phyloP scores from a whole-genome alignment of 2,888 invertebrate species.

The Athripsodes cinereus region DNA sequence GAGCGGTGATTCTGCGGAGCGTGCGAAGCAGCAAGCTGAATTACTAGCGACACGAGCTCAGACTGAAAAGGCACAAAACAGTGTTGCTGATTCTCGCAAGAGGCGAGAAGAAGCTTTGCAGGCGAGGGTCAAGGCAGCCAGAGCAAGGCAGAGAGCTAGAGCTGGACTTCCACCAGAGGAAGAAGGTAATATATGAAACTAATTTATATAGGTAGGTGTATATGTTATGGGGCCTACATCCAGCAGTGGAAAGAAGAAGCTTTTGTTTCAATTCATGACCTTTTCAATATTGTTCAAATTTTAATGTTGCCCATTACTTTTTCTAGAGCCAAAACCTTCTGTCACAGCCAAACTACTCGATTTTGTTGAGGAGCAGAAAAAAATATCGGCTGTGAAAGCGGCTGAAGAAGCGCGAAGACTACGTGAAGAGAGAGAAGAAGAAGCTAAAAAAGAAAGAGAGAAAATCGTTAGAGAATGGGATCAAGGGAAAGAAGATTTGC shows the following conservation, averaged over 20 bases:
- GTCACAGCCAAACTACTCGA: conserved; percentile 39
- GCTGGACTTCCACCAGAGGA: conserved; percentile 65
- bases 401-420: conserved; percentile 39
- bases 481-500: conserved; percentile 54
- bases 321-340: conserved; percentile 35
- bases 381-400: conserved; percentile 44
- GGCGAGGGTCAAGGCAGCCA: conserved; percentile 65
- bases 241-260: too few species aligned
- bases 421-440: conserved; percentile 44
- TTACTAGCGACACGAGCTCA: conserved; percentile 64
- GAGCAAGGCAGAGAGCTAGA: conserved; percentile 64
- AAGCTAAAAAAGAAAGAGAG: conserved; percentile 47
- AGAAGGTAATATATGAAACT: conserved; percentile 5
- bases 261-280: too few species aligned
- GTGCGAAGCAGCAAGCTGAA: conserved; percentile 74
- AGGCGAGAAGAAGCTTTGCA: conserved; percentile 62
- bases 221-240: too few species aligned
- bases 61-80: conserved; percentile 62
- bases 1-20: conserved; percentile 75
- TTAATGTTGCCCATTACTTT: neutral
- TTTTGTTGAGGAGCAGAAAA: conserved; percentile 46
- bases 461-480: conserved; percentile 66
- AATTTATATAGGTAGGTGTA: too few species aligned
- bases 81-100: conserved; percentile 54
- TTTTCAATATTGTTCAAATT: neutral